Percentiles rank a stretch among this genome's conserved stretches.
These are phyloP conservation scores for Gryllus bimaculatus DNA, from an alignment of 1,140 invertebrate genomes.

Conservation along the genomic window DNA sequence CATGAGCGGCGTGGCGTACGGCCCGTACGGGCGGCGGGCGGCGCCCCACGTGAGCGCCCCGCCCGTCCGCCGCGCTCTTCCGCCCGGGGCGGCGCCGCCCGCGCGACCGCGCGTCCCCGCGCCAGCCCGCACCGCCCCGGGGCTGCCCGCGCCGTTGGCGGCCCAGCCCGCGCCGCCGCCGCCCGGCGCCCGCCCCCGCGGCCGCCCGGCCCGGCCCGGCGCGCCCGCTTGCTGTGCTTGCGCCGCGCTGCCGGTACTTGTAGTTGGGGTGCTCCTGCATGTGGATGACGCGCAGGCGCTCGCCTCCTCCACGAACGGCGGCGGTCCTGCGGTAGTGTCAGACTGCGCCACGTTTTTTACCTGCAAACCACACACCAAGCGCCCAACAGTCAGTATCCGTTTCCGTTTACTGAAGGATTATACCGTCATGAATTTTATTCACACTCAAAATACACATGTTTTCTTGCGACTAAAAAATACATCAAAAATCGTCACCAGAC, in stretches of 20 bases:
- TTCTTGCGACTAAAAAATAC: too few species aligned
- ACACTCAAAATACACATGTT: too few species aligned
- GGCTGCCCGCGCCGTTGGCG: background rate
- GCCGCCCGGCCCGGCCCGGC: conserved; percentile 21
- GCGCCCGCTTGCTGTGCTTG: conserved; percentile 77
- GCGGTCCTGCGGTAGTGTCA: conserved; percentile 82
- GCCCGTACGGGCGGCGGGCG: conserved; percentile 18
- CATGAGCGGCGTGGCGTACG: conserved; percentile 37
- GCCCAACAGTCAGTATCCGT: conserved; percentile 5
- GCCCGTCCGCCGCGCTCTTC: background rate
- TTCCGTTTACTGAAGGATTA: background rate
- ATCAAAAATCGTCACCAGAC: conserved; percentile 19
- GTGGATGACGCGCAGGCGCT: conserved; percentile 82
- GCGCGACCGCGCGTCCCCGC: conserved; percentile 28
- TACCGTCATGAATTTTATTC: background rate
- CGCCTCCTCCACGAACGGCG: conserved; percentile 93
- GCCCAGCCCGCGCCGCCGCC: conserved; percentile 23
- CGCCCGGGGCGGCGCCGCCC: background rate
- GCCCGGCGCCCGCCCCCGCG: conserved; percentile 29
- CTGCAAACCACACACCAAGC: conserved; percentile 48
- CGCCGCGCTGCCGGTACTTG: conserved; percentile 63
- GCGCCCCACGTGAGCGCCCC: background rate
- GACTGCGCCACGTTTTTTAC: conserved; percentile 90
- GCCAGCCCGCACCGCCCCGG: conserved; percentile 7
- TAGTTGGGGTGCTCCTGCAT: conserved; percentile 97